A percentile compares a stretch with the other conserved stretches of the same genome.
These are phyloP conservation scores for Lacerta bilineata DNA, from an alignment of 2,797 vertebrate genomes.

Conservation along the genomic window DNA sequence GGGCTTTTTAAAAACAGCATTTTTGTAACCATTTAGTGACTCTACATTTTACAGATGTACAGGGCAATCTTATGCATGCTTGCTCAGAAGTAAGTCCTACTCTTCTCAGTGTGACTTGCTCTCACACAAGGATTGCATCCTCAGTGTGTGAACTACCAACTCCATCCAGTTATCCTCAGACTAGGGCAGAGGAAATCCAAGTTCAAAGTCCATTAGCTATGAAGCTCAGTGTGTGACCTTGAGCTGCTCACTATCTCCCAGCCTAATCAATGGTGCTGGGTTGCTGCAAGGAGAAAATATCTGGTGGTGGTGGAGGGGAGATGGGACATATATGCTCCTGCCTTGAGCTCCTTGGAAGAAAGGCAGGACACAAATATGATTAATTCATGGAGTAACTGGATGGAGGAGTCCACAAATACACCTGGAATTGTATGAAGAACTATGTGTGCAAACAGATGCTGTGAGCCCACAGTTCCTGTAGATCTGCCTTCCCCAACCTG, in stretches of 20 bases:
- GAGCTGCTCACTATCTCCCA: too few species aligned
- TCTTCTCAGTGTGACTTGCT: background rate
- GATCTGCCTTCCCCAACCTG: too few species aligned
- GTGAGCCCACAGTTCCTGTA: background rate
- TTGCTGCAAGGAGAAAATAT: too few species aligned
- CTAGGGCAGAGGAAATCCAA: background rate
- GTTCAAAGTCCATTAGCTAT: background rate
- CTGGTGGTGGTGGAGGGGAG: too few species aligned
- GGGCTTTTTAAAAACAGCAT: background rate
- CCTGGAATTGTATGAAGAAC: background rate
- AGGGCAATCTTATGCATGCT: background rate
- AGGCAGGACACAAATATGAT: background rate
- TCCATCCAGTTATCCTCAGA: background rate
- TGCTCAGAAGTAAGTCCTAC: background rate
- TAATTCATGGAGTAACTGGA: background rate
- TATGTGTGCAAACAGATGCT: background rate
- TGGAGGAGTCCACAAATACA: background rate
- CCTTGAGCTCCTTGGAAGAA: background rate
- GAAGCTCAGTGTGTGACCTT: too few species aligned
- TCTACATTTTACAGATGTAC: background rate
- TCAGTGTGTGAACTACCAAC: background rate
- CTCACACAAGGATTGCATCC: background rate
- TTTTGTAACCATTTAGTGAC: background rate
- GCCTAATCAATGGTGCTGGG: too few species aligned
- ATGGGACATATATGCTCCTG: background rate